Percentiles rank a stretch among this genome's conserved stretches.
phyloP scores from a whole-genome alignment of 2,888 invertebrate genomes.

The Nysson spinosus region DNA sequence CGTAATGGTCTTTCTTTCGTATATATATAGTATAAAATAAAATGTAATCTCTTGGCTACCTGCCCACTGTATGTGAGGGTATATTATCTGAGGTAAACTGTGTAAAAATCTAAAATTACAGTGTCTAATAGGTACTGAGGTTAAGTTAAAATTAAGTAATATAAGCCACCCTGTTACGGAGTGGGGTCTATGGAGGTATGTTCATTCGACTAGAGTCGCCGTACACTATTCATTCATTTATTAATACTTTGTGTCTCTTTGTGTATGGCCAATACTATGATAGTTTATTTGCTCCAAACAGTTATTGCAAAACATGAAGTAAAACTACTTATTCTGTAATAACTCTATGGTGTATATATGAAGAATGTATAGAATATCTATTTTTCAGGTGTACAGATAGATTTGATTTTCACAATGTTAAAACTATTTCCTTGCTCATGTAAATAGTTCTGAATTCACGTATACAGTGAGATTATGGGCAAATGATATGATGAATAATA shows the following conservation, averaged over 20 bases:
- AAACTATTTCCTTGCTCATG: too few relatives aligned
- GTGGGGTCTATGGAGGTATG: slow-evolving; percentile 71
- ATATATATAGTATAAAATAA: slow-evolving; percentile 53
- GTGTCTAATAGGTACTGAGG: slow-evolving; percentile 72
- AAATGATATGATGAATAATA: too few relatives aligned
- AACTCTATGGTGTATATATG: slow-evolving; percentile 4
- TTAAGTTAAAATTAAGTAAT: slow-evolving; percentile 70
- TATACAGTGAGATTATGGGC: too few relatives aligned
- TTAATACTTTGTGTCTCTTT: slow-evolving; percentile 68
- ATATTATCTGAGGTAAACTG: slow-evolving; percentile 71
- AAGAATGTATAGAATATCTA: slow-evolving; percentile 1
- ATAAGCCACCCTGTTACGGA: slow-evolving; percentile 43
- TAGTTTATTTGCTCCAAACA: slow-evolving; percentile 21
- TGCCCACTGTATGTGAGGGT: slow-evolving; percentile 42
- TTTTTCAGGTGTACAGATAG: neutral
- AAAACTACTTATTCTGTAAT: slow-evolving; percentile 22
- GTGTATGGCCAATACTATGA: slow-evolving; percentile 61
- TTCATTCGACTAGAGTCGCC: slow-evolving; percentile 76
- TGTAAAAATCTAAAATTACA: slow-evolving; percentile 69
- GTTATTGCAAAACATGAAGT: slow-evolving; percentile 38
- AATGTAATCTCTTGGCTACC: slow-evolving; percentile 52
- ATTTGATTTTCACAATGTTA: too few relatives aligned
- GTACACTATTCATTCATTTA: slow-evolving; percentile 70
- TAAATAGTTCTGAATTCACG: too few relatives aligned
- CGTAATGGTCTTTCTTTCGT: slow-evolving; percentile 36